These are phyloP conservation scores for Semicossyphus pulcher DNA, from an alignment of 2,113 vertebrate species.

Conservation along the genomic window DNA sequence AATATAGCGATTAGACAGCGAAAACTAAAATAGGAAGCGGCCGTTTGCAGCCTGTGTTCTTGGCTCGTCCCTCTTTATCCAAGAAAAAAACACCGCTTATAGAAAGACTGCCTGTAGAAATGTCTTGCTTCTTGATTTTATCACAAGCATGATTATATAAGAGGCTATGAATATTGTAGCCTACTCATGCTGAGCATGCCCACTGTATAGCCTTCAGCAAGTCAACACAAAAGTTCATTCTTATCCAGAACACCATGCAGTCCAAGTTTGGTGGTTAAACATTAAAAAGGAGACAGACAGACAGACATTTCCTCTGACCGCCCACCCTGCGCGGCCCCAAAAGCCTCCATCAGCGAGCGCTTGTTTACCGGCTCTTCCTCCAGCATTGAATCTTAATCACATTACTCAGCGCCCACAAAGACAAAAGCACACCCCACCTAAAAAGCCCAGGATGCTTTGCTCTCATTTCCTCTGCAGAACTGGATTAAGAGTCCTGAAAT, in stretches of 20 bases:
- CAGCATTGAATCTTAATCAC: conserved; percentile 67
- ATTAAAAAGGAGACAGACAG: conserved; percentile 51
- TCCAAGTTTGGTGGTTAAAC: conserved; percentile 56
- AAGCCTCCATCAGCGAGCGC: conserved; percentile 20
- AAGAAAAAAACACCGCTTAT: conserved; percentile 38
- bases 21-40: conserved; percentile 57
- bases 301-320: conserved; percentile 40
- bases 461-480: conserved; percentile 62
- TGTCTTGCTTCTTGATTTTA: conserved; percentile 61
- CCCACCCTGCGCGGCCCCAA: conserved; percentile 39
- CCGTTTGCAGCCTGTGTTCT: conserved; percentile 59
- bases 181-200: conserved; percentile 53
- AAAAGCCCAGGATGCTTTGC: conserved; percentile 24
- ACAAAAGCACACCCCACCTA: conserved; percentile 45
- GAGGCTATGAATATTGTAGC: conserved; percentile 60
- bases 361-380: conserved; percentile 55
- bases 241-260: conserved; percentile 35
- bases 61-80: conserved; percentile 48
- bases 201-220: conserved; percentile 46
- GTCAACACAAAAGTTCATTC: conserved; percentile 42
- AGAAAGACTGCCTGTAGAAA: conserved; percentile 46
- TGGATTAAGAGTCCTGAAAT: conserved; percentile 65
- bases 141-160: conserved; percentile 63
- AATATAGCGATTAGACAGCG: conserved; percentile 58
- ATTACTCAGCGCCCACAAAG: conserved; percentile 68